Evolutionary conservation across 2,888 invertebrate genomes (phyloP).

Genomic region (Crocallis elinguaria): DNA sequence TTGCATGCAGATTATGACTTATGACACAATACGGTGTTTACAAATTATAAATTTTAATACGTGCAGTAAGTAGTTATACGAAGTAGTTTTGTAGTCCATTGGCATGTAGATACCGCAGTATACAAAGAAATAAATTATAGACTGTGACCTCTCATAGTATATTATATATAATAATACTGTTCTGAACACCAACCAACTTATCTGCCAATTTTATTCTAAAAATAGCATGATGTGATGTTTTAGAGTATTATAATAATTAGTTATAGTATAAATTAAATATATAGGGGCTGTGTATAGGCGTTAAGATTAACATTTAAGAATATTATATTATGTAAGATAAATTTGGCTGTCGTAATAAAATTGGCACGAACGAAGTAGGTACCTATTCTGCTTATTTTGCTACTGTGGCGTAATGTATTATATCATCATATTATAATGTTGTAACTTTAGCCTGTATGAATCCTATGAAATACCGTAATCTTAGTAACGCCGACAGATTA

Average conservation of each 20-base stretch:
- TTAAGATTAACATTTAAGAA: conserved; percentile 8
- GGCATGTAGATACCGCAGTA: neutral
- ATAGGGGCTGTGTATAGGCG: conserved; percentile 28
- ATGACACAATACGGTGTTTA: no score
- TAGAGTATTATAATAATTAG: neutral
- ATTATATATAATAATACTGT: neutral
- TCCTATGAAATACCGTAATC: no score
- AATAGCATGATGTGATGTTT: conserved; percentile 11
- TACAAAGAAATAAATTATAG: neutral
- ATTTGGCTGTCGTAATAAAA: neutral
- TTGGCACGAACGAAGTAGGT: neutral
- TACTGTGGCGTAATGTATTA: conserved; percentile 25
- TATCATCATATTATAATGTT: neutral
- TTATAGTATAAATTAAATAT: neutral
- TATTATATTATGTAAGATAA: neutral
- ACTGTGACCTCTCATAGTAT: neutral
- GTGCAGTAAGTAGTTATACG: neutral
- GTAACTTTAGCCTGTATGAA: neutral
- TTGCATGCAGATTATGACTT: no score
- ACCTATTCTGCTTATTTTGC: conserved; percentile 43
- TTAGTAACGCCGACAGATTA: no score
- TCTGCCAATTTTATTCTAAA: conserved; percentile 8
- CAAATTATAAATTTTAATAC: conserved; percentile 3
- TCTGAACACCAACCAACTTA: neutral
- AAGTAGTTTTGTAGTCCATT: neutral